Conservation (phyloP, 2,888 invertebrate genomes). For the Sisyra nigra region DNA sequence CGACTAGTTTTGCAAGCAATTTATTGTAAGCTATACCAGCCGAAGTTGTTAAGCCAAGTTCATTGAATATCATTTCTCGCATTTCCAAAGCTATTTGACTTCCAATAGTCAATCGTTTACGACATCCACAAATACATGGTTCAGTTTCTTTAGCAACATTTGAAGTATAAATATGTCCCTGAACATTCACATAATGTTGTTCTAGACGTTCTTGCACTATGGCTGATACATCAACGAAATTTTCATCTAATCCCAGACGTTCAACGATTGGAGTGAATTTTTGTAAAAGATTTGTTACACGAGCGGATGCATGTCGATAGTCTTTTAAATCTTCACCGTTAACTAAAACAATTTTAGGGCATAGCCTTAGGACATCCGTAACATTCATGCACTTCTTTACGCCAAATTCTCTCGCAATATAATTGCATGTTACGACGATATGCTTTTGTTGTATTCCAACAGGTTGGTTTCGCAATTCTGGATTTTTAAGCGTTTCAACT, state of each 20-base stretch:
- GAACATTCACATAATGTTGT: constrained; percentile 19
- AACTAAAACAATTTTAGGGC: constrained; percentile 52
- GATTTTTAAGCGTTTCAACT: constrained; percentile 63
- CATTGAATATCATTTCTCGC: constrained; percentile 45
- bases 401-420: constrained; percentile 58
- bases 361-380: constrained; percentile 53
- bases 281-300: constrained; percentile 54
- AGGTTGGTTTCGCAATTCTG: constrained; percentile 46
- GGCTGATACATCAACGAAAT: constrained; percentile 63
- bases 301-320: constrained; percentile 62
- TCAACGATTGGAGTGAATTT: constrained; percentile 60
- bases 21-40: constrained; percentile 77
- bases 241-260: constrained; percentile 72
- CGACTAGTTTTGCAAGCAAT: constrained; percentile 61
- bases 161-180: constrained; percentile 38
- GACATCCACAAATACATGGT: constrained; percentile 61
- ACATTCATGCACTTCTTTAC: constrained; percentile 64
- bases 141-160: constrained; percentile 23
- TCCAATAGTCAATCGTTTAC: constrained; percentile 47
- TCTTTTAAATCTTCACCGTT: constrained; percentile 71
- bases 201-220: constrained; percentile 37
- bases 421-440: constrained; percentile 72
- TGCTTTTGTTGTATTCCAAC: constrained; percentile 74
- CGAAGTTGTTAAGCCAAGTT: constrained; percentile 60
- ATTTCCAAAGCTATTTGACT: constrained; percentile 63